A percentile compares a stretch with the other conserved stretches of the same genome.
phyloP scores from a whole-genome alignment of 2,888 invertebrate species.

The Flexamia atlantica region DNA sequence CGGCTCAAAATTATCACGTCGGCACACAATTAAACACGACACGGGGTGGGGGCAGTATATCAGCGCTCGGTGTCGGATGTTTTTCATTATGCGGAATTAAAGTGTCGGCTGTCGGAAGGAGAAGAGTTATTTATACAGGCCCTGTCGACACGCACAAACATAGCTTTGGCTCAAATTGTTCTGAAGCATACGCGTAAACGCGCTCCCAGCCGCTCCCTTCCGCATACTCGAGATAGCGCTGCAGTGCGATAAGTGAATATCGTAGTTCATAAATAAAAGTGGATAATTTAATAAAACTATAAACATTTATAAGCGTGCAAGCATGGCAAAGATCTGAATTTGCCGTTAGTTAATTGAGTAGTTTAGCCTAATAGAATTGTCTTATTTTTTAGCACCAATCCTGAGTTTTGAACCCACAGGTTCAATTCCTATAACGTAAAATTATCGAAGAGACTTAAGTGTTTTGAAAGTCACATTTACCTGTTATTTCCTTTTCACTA shows the following conservation, averaged over 20 bases:
- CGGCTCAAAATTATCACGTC: constrained; percentile 31
- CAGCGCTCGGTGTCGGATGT: constrained; percentile 53
- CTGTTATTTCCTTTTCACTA: too few species aligned
- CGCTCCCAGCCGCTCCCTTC: neutral
- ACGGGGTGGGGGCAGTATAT: constrained; percentile 11
- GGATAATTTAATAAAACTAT: too few species aligned
- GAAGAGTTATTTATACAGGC: constrained; percentile 33
- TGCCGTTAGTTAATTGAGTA: too few species aligned
- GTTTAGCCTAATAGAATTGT: too few species aligned
- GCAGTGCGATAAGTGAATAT: neutral
- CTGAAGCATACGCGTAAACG: constrained; percentile 3
- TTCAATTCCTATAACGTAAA: too few species aligned
- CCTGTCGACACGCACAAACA: constrained; percentile 45
- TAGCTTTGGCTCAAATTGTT: constrained; percentile 31
- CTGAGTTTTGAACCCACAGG: too few species aligned
- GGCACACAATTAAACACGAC: constrained; percentile 9
- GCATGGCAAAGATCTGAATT: too few species aligned
- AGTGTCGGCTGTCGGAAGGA: constrained; percentile 36
- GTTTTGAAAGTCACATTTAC: too few species aligned
- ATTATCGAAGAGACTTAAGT: too few species aligned
- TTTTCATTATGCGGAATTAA: constrained; percentile 58
- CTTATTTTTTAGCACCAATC: too few species aligned
- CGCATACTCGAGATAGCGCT: neutral
- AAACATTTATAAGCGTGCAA: too few species aligned
- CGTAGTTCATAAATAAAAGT: too few species aligned